Percentiles rank a stretch among this genome's conserved stretches.
Conservation (phyloP, 2,888 invertebrate species). For the Tipula lateralis region DNA sequence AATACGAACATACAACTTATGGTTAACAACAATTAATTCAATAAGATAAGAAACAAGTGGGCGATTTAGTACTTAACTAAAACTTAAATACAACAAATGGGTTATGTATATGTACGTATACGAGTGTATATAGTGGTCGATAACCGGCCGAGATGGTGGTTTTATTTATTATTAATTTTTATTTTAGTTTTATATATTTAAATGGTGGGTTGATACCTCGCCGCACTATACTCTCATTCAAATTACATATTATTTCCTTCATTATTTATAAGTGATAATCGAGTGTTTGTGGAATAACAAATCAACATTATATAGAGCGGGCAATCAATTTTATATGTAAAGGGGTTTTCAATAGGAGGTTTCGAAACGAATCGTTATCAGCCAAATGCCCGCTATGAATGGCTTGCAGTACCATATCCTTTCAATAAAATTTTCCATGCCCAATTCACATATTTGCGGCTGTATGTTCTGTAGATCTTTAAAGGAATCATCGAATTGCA, state of each 20-base stretch:
- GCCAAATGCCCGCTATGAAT: too few relatives aligned
- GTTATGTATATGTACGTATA: not conserved
- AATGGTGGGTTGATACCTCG: not conserved
- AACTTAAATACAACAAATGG: constrained; percentile 15
- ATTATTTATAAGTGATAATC: not conserved
- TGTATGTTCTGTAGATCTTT: too few relatives aligned
- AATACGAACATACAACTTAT: not conserved
- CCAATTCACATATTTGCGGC: too few relatives aligned
- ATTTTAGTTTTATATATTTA: not conserved
- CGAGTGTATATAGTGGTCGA: not conserved
- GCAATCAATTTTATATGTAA: not conserved
- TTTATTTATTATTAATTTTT: constrained; percentile 9
- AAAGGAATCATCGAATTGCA: too few relatives aligned
- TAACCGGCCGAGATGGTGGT: not conserved
- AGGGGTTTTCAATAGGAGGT: too few relatives aligned
- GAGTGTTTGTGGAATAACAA: not conserved
- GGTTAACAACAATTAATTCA: constrained; percentile 19
- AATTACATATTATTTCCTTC: not conserved
- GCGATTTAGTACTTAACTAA: constrained; percentile 7
- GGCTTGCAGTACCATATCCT: too few relatives aligned
- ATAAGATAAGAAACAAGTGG: not conserved
- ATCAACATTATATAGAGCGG: not conserved
- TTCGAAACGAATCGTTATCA: too few relatives aligned
- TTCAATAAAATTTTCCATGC: too few relatives aligned
- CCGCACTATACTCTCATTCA: not conserved